phyloP scores from a whole-genome alignment of 2,797 vertebrate species.

The Labroides dimidiatus region DNA sequence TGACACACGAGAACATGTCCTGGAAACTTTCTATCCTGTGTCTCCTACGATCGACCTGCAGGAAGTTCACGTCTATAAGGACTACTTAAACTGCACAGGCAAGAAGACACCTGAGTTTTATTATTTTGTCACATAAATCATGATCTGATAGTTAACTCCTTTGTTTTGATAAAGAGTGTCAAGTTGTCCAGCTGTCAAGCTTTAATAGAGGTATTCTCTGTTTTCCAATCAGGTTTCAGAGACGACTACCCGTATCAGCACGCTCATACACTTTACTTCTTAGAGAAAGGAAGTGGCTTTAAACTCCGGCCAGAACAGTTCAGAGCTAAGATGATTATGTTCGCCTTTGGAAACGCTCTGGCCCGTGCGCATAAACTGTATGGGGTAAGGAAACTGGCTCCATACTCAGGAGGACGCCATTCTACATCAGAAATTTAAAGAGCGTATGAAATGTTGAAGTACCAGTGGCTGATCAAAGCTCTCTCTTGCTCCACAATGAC shows the following conservation, averaged over 20 bases:
- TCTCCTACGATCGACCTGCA: slow-evolving; percentile 92
- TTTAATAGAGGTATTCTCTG: background rate
- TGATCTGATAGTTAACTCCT: background rate
- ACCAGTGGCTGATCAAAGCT: too few species aligned
- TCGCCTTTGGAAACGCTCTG: slow-evolving; percentile 91
- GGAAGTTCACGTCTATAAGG: slow-evolving; percentile 84
- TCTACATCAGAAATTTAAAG: too few species aligned
- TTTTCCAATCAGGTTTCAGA: slow-evolving; percentile 85
- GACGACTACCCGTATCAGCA: slow-evolving; percentile 86
- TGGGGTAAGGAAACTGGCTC: slow-evolving; percentile 84
- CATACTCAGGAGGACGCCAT: background rate
- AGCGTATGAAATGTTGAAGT: too few species aligned
- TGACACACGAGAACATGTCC: slow-evolving; percentile 79
- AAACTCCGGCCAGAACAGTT: slow-evolving; percentile 88
- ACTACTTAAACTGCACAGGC: slow-evolving; percentile 84
- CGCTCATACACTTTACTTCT: slow-evolving; percentile 91
- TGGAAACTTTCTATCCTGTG: slow-evolving; percentile 91
- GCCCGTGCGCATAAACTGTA: slow-evolving; percentile 86
- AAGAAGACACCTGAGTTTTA: slow-evolving; percentile 1
- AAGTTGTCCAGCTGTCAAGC: background rate
- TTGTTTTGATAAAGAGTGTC: background rate
- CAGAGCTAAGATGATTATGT: slow-evolving; percentile 94
- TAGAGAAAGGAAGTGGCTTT: slow-evolving; percentile 73
- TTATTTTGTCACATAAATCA: too few species aligned
- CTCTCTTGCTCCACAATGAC: too few species aligned